These are phyloP conservation scores for Isichthys henryi DNA, from an alignment of 2,113 vertebrate genomes.

Conservation along the genomic window DNA sequence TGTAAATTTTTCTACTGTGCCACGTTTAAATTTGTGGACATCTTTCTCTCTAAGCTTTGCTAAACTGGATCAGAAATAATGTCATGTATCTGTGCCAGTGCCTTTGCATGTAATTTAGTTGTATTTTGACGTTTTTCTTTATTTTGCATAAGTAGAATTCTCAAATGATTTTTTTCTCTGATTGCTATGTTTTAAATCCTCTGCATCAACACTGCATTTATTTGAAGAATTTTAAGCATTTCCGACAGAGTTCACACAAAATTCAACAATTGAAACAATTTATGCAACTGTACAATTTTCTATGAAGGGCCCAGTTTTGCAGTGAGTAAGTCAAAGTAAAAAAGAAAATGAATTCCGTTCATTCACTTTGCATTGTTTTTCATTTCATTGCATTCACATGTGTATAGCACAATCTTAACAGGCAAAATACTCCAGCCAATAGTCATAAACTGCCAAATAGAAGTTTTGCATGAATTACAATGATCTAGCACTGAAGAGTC, in stretches of 20 bases:
- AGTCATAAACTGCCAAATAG: neutral
- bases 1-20: neutral
- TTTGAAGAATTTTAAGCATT: neutral
- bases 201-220: neutral
- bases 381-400: neutral
- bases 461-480: neutral
- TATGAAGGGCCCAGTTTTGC: neutral
- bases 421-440: neutral
- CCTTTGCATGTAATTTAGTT: neutral
- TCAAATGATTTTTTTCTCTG: neutral
- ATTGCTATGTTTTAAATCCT: neutral
- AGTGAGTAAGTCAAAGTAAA: neutral
- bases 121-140: neutral
- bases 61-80: neutral
- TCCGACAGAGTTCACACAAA: neutral
- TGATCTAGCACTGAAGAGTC: neutral
- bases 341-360: neutral
- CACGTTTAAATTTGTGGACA: neutral
- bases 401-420: neutral
- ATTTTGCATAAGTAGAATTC: neutral
- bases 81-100: neutral
- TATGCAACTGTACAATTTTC: neutral
- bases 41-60: neutral
- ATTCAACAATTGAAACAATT: neutral
- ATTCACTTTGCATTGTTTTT: neutral